Percentiles rank a stretch among this genome's conserved stretches.
phyloP scores from a whole-genome alignment of 2,113 vertebrate species.

The Phaethornis superciliosus region DNA sequence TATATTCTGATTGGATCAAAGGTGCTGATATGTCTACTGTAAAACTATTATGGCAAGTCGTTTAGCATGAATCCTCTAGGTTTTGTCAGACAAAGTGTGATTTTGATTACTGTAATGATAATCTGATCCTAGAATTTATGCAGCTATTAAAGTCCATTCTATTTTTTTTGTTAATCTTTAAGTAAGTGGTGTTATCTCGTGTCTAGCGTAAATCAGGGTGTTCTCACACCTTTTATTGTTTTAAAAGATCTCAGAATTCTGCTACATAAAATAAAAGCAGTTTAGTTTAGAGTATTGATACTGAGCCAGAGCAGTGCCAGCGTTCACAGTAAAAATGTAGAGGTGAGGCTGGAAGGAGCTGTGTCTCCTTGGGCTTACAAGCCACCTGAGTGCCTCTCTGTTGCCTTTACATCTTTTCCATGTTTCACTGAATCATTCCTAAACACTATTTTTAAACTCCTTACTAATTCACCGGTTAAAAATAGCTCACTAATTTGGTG shows the following conservation, averaged over 20 bases:
- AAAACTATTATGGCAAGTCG: background rate
- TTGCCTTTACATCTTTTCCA: background rate
- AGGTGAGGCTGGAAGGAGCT: background rate
- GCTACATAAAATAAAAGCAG: background rate
- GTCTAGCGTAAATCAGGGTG: background rate
- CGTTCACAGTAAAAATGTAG: rapidly evolving
- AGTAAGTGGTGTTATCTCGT: background rate
- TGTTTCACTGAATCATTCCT: background rate
- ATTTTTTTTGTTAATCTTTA: background rate
- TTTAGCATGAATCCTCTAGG: background rate
- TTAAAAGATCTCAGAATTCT: background rate
- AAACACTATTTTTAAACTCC: background rate
- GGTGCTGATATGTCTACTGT: background rate
- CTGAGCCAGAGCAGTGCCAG: background rate
- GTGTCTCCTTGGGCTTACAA: background rate
- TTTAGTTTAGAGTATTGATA: background rate
- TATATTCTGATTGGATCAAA: background rate
- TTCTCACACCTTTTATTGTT: background rate
- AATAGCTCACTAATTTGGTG: background rate
- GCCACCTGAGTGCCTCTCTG: background rate
- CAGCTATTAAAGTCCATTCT: background rate
- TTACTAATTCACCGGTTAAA: background rate
- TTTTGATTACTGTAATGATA: background rate
- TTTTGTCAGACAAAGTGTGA: background rate
- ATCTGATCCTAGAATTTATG: background rate